phyloP scores from a whole-genome alignment of 2,113 vertebrate species.

The Brachirus orientalis region DNA sequence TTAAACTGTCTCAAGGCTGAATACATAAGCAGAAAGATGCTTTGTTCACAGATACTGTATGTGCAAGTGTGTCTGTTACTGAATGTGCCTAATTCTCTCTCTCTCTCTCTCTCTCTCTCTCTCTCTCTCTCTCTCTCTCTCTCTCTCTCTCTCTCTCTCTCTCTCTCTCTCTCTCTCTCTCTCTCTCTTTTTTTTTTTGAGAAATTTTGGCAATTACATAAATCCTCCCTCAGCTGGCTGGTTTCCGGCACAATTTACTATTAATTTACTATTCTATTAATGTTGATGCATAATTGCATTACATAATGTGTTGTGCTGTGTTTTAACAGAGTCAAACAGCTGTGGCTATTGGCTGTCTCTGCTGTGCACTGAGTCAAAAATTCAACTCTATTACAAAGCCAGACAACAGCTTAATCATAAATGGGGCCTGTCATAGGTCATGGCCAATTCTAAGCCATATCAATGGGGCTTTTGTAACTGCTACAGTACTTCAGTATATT shows the following conservation, averaged over 20 bases:
- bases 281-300: slow-evolving; percentile 77
- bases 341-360: slow-evolving; percentile 58
- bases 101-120: too few species aligned
- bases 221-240: slow-evolving; percentile 71
- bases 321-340: slow-evolving; percentile 69
- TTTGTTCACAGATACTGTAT: slow-evolving; percentile 27
- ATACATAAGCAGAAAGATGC: slow-evolving; percentile 33
- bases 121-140: too few species aligned
- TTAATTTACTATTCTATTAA: slow-evolving; percentile 78
- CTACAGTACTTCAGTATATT: slow-evolving; percentile 45
- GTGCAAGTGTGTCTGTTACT: slow-evolving; percentile 21
- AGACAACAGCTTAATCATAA: slow-evolving; percentile 53
- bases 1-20: slow-evolving; percentile 55
- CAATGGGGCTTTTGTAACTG: slow-evolving; percentile 49
- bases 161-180: too few species aligned
- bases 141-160: too few species aligned
- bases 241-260: slow-evolving; percentile 74
- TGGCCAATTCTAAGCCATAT: slow-evolving; percentile 56
- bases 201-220: slow-evolving; percentile 71
- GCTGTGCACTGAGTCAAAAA: slow-evolving; percentile 41
- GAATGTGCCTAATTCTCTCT: slow-evolving; percentile 37
- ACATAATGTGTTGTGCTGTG: slow-evolving; percentile 71
- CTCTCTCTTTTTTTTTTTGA: slow-evolving; percentile 63
- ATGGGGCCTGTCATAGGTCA: slow-evolving; percentile 49
- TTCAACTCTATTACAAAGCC: slow-evolving; percentile 22